A percentile compares a stretch with the other conserved stretches of the same genome.
phyloP scores from a whole-genome alignment of 2,797 vertebrate species.

The Brachyrhaphis roseni region DNA sequence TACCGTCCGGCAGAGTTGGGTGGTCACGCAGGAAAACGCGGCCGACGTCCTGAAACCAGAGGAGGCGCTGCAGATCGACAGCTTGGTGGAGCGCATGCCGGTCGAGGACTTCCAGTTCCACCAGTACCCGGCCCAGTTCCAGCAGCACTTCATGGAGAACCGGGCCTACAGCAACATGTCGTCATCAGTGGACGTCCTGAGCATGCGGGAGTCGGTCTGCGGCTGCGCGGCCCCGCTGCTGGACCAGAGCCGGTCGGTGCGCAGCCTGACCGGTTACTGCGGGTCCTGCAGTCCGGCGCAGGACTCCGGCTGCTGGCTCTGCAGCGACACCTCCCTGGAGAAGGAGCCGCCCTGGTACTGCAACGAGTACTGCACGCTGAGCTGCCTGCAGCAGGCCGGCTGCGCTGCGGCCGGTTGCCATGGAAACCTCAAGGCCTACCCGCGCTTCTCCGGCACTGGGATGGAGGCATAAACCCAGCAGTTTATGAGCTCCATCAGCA shows the following conservation, averaged over 20 bases:
- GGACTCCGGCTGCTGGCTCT: constrained; percentile 65
- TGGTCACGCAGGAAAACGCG: constrained; percentile 41
- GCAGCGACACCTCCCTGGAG: constrained; percentile 50
- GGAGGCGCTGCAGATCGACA: constrained; percentile 67
- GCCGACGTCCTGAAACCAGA: constrained; percentile 56
- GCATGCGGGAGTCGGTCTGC: constrained; percentile 25
- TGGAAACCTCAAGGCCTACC: background rate
- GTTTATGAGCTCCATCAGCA: background rate
- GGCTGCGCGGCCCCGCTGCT: constrained; percentile 6
- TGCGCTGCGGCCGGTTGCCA: background rate
- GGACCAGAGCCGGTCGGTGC: background rate
- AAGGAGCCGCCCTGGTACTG: constrained; percentile 62
- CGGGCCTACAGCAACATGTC: constrained; percentile 32
- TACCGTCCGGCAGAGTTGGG: constrained; percentile 65
- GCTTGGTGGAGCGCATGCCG: constrained; percentile 41
- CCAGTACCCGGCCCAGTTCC: background rate
- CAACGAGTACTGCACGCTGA: constrained; percentile 78
- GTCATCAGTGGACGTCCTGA: constrained; percentile 9
- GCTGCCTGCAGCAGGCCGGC: constrained; percentile 25
- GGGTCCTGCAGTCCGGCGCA: constrained; percentile 11
- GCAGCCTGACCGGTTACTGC: constrained; percentile 5
- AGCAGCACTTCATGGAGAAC: constrained; percentile 9
- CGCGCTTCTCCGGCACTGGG: background rate
- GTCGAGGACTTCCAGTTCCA: constrained; percentile 7
- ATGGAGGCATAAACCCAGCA: constrained; percentile 7